Conservation (phyloP, 2,888 invertebrate genomes). For the Cosmopolites sordidus region DNA sequence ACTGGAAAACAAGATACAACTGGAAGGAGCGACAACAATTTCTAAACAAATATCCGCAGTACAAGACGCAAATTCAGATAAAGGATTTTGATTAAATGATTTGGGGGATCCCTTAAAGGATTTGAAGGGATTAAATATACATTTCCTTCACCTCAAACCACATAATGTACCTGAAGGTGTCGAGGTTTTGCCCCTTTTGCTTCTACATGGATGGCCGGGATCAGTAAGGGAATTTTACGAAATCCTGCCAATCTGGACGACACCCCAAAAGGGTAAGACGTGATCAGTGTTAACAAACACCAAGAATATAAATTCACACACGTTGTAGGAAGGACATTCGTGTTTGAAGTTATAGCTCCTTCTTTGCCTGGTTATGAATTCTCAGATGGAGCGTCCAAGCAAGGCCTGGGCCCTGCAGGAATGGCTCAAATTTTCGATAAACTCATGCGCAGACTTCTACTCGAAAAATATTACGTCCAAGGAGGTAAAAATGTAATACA, state of each 20-base stretch:
- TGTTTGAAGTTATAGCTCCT: no score
- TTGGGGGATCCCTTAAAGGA: no score
- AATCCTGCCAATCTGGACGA: conserved; percentile 61
- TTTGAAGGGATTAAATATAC: conserved; percentile 59
- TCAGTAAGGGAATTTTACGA: no score
- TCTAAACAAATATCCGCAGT: conserved; percentile 66
- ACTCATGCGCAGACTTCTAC: neutral
- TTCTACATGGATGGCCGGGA: no score
- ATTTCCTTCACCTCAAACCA: conserved; percentile 54
- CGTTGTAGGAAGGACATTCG: no score
- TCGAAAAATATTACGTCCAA: neutral
- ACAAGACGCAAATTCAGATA: no score
- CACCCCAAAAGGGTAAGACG: conserved; percentile 48
- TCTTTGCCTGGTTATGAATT: no score
- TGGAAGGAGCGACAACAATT: conserved; percentile 64
- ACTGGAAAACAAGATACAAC: conserved; percentile 71
- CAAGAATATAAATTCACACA: no score
- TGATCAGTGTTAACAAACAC: no score
- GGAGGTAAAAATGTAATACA: neutral
- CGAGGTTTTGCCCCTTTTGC: conserved; percentile 61
- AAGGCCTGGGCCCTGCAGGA: neutral
- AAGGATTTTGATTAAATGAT: no score
- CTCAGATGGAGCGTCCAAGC: neutral
- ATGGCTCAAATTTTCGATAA: neutral
- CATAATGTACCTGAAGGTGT: conserved; percentile 30